Base-by-base conservation (phyloP, 2,113 vertebrate genomes). In the Hydrolagus affinis region DNA sequence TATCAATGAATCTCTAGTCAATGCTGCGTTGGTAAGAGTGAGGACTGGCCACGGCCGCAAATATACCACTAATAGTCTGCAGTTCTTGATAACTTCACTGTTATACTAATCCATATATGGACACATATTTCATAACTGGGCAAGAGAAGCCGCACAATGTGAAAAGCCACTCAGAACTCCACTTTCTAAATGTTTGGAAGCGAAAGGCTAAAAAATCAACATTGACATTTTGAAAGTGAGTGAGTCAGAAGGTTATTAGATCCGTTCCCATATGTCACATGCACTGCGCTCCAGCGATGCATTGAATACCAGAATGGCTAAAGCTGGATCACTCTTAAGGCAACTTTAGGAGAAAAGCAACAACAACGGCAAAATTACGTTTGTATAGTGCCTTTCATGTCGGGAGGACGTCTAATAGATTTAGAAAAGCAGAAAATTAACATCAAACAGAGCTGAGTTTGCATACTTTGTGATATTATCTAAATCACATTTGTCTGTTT, bases 201-300 rank as follows among this genome's bases (percentile, higher is more conserved):
- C 66, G 78, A 83, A 83, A 83, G 78, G 59, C 78, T 83, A 66
- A 68, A 80, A 44, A 66, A 83, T 30, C 78, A 83, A 17, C 25
- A 83, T 66, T 68, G 25, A 66, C 62, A 83, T 66, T 89, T 87
- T 88, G 86, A 90, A 89, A 86, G 83, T 88, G 90, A 89, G 86
- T 66, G 73, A 86, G 44, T 90, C 89, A 89, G 76, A 85, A 74
- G 83, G 44, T 76, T 75, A 86, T 73, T 86, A 74, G 85, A 87
- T 85, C 85, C 85, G 85, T 85, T 87, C 91, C 89, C 88, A 86
- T 59, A 68, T 21, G 21, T 69, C 44, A 23, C 62, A 77, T 30
- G 17, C 57, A 78, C 74, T 60, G 86, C 62, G 66, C 64, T 66
- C 60, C 66, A 28, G 62, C 32, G 78, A 28, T 83, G 25, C 9